These are phyloP conservation scores for Ornithorhynchus anatinus DNA, from an alignment of 2,113 vertebrate genomes.

Conservation along the genomic window DNA sequence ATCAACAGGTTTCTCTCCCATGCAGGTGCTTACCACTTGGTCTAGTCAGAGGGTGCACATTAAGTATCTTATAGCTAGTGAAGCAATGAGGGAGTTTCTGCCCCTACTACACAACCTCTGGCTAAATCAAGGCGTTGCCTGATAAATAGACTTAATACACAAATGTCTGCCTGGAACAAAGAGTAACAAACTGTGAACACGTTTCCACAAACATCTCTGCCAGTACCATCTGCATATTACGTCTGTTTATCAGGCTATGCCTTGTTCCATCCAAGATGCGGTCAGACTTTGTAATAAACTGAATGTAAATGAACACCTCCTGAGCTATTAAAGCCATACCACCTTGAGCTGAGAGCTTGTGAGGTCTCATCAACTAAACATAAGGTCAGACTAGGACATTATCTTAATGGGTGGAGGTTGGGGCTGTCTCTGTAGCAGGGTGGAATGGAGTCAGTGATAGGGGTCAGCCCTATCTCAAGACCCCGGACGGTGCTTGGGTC, in stretches of 20 bases:
- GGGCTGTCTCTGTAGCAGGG: not conserved
- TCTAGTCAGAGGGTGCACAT: conserved; percentile 32
- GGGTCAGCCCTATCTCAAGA: no score
- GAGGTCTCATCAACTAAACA: conserved; percentile 5
- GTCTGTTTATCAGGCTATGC: conserved; percentile 11
- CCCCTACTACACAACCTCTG: conserved; percentile 41
- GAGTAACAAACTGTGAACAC: not conserved
- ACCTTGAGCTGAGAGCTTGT: not conserved
- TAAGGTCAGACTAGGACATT: not conserved
- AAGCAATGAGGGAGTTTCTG: conserved; percentile 44
- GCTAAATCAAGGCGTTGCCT: conserved; percentile 50
- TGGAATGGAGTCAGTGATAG: no score
- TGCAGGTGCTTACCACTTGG: conserved; percentile 53
- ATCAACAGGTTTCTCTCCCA: conserved; percentile 45
- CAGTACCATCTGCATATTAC: conserved; percentile 16
- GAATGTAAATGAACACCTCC: conserved; percentile 7
- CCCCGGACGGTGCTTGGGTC: no score
- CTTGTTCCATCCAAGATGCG: conserved; percentile 5
- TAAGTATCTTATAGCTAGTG: conserved; percentile 12
- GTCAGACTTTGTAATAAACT: conserved; percentile 21
- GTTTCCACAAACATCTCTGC: conserved; percentile 38
- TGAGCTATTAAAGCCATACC: not conserved
- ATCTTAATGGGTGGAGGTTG: not conserved
- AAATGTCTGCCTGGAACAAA: conserved; percentile 17
- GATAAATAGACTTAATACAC: conserved; percentile 43